phyloP scores from a whole-genome alignment of 2,888 invertebrate species.

The Alsophila aescularia region DNA sequence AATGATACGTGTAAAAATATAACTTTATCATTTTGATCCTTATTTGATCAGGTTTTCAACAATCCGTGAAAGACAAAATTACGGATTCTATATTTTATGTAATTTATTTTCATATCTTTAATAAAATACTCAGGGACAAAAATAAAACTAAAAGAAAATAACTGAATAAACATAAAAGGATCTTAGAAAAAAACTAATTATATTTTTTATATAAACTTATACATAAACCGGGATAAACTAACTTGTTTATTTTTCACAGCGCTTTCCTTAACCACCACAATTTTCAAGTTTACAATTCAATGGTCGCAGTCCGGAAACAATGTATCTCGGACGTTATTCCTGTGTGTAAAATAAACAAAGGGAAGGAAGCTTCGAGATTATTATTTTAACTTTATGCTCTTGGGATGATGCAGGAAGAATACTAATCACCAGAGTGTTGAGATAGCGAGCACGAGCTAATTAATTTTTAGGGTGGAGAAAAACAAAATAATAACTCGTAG shows the following conservation, averaged over 20 bases:
- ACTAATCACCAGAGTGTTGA: constrained; percentile 6
- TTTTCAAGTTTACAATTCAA: constrained; percentile 19
- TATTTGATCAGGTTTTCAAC: too few relatives aligned
- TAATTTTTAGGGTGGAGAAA: neutral
- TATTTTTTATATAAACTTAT: too few relatives aligned
- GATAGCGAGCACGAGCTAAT: neutral
- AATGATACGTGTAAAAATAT: too few relatives aligned
- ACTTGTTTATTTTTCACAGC: constrained; percentile 5
- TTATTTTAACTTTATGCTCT: constrained; percentile 22
- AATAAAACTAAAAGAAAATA: too few relatives aligned
- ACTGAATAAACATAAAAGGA: too few relatives aligned
- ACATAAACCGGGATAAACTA: too few relatives aligned
- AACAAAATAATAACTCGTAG: too few relatives aligned
- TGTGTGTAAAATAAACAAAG: constrained; percentile 28
- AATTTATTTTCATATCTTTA: too few relatives aligned
- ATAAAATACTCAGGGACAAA: too few relatives aligned
- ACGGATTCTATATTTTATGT: too few relatives aligned
- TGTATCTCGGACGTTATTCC: constrained; percentile 20
- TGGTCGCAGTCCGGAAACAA: constrained; percentile 16
- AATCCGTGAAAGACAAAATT: too few relatives aligned
- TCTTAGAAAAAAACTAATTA: neutral
- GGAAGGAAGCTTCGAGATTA: constrained; percentile 18
- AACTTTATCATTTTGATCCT: too few relatives aligned
- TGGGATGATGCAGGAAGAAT: constrained; percentile 19
- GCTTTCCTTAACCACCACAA: constrained; percentile 15